Conservation (phyloP, 2,888 invertebrate species). For the Masnerella sp. region DNA sequence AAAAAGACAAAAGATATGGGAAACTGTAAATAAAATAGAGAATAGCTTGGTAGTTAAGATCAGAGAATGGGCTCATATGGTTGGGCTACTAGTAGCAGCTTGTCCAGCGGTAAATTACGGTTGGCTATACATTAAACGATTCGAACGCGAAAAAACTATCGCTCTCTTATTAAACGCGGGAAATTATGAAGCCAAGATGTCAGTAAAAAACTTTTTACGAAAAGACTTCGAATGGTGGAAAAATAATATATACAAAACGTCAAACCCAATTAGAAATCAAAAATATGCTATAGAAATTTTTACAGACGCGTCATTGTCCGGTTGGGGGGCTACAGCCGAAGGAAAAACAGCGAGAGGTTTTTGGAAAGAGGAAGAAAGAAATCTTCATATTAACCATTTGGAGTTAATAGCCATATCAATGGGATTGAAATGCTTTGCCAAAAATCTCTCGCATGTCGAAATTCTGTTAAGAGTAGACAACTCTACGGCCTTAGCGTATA, state of each 20-base stretch:
- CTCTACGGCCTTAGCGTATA: too few species aligned
- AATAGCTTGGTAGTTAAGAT: neutral
- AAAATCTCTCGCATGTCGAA: neutral
- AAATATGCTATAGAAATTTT: neutral
- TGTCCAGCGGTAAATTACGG: neutral
- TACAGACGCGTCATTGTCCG: neutral
- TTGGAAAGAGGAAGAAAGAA: neutral
- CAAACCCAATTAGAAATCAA: neutral
- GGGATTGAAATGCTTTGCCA: neutral
- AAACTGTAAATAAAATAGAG: neutral
- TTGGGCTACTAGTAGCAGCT: neutral
- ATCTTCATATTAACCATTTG: neutral
- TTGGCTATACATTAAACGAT: neutral
- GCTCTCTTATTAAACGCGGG: neutral
- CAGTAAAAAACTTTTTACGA: neutral
- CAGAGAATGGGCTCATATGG: neutral
- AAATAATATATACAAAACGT: neutral
- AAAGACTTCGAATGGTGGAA: neutral
- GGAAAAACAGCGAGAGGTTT: neutral
- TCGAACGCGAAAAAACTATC: neutral
- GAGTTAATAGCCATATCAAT: neutral
- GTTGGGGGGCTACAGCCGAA: neutral
- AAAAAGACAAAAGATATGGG: conserved; percentile 2
- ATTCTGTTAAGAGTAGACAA: neutral
- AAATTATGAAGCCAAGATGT: neutral